These are phyloP conservation scores for Masticophis lateralis DNA, from an alignment of 2,797 vertebrate genomes.

Conservation along the genomic window DNA sequence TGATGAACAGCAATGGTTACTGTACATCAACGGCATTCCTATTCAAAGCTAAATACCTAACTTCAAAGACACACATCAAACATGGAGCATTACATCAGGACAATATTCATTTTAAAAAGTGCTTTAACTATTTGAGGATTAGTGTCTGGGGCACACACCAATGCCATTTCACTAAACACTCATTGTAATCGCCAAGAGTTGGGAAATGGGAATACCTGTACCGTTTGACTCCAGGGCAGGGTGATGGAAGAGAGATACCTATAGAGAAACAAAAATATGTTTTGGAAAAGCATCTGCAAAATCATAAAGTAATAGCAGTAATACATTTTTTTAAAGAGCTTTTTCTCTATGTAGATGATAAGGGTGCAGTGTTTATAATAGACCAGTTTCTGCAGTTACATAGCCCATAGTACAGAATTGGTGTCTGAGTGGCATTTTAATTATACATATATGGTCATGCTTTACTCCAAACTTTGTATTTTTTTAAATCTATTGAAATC, in stretches of 20 bases:
- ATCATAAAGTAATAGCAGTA: background rate
- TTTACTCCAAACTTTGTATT: background rate
- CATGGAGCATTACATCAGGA: background rate
- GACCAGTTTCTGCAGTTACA: background rate
- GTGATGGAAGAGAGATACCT: background rate
- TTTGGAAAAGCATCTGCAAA: background rate
- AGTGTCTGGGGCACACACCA: background rate
- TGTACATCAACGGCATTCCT: background rate
- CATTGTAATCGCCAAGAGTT: background rate
- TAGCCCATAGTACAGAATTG: background rate
- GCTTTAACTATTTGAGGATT: background rate
- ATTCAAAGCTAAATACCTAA: background rate
- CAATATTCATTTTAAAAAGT: background rate
- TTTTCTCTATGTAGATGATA: background rate
- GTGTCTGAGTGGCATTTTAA: background rate
- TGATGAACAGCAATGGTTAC: background rate
- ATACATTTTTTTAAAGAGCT: background rate
- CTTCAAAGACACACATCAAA: background rate
- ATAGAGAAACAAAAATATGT: background rate
- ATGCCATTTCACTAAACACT: background rate
- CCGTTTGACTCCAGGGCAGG: slow-evolving; percentile 20
- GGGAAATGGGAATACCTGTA: slow-evolving; percentile 17
- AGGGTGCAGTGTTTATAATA: background rate
- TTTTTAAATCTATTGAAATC: background rate
- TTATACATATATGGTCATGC: background rate